phyloP scores from a whole-genome alignment of 2,113 vertebrate genomes.

The Corydoras sp. region DNA sequence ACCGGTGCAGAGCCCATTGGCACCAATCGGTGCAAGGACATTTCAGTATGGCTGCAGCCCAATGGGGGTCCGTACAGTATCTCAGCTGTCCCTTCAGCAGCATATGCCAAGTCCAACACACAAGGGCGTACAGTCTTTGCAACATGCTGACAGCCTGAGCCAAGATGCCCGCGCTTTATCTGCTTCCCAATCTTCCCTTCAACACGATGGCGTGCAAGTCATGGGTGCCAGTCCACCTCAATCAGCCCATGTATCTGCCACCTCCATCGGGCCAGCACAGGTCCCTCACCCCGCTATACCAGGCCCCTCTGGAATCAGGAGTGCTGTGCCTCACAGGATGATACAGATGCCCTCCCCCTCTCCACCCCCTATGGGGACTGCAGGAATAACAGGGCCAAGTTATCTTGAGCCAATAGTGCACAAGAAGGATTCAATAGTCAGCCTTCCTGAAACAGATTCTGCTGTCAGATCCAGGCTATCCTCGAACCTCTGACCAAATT shows the following conservation, averaged over 20 bases:
- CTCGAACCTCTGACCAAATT: slow-evolving; percentile 90
- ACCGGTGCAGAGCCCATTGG: slow-evolving; percentile 75
- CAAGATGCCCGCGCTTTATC: slow-evolving; percentile 81
- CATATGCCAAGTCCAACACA: slow-evolving; percentile 71
- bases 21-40: slow-evolving; percentile 71
- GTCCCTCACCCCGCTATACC: slow-evolving; percentile 55
- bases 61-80: slow-evolving; percentile 66
- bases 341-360: slow-evolving; percentile 54
- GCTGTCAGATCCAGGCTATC: slow-evolving; percentile 81
- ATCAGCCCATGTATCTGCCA: slow-evolving; percentile 69
- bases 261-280: slow-evolving; percentile 67
- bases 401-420: slow-evolving; percentile 70
- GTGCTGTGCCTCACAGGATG: slow-evolving; percentile 61
- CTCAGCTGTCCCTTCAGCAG: slow-evolving; percentile 83
- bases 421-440: slow-evolving; percentile 77
- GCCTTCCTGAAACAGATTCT: slow-evolving; percentile 82
- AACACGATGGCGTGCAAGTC: slow-evolving; percentile 70
- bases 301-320: slow-evolving; percentile 63
- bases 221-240: slow-evolving; percentile 69
- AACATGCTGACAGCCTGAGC: slow-evolving; percentile 76
- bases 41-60: slow-evolving; percentile 72
- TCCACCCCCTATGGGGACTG: slow-evolving; percentile 52
- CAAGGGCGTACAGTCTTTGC: slow-evolving; percentile 79
- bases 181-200: slow-evolving; percentile 86
- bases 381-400: slow-evolving; percentile 55